Evolutionary conservation across 2,888 invertebrate genomes (phyloP).

Genomic region (Caenorhabditis zanzibari): DNA sequence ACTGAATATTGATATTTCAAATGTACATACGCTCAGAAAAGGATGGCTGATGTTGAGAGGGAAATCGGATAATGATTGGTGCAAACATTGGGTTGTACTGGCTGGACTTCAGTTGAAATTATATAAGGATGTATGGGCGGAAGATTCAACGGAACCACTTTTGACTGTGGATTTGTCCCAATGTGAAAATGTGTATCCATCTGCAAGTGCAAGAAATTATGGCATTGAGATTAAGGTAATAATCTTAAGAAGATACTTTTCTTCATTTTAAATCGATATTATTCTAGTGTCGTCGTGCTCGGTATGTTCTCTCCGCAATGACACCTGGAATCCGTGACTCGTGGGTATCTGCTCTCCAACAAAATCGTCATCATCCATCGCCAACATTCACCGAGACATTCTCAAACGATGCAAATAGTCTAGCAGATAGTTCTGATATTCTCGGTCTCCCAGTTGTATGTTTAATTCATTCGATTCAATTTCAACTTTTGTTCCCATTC

Average conservation of each 20-base stretch:
- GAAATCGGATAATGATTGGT: conserved; percentile 81
- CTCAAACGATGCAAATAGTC: conserved; percentile 78
- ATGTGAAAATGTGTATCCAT: conserved; percentile 83
- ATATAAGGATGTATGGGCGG: conserved; percentile 83
- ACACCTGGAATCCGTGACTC: conserved; percentile 83
- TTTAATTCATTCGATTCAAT: neutral
- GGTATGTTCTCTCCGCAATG: conserved; percentile 83
- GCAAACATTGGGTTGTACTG: conserved; percentile 83
- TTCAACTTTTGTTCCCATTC: neutral
- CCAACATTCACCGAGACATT: conserved; percentile 80
- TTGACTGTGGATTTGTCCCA: conserved; percentile 81
- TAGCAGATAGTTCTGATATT: conserved; percentile 81
- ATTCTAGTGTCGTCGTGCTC: conserved; percentile 78
- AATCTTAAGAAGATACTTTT: too few relatives aligned
- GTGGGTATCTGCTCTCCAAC: conserved; percentile 80
- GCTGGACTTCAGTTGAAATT: conserved; percentile 81
- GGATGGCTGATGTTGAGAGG: conserved; percentile 83
- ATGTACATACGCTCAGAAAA: conserved; percentile 81
- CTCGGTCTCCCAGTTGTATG: conserved; percentile 69
- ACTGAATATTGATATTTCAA: conserved; percentile 79
- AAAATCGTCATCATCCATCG: conserved; percentile 80
- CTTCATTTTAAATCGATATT: too few relatives aligned
- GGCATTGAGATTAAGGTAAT: conserved; percentile 82
- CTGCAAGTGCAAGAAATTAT: conserved; percentile 80
- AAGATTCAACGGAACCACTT: conserved; percentile 79